A percentile compares a stretch with the other conserved stretches of the same genome.
These are phyloP conservation scores for Limanda limanda DNA, from an alignment of 2,113 vertebrate genomes.

Conservation along the genomic window DNA sequence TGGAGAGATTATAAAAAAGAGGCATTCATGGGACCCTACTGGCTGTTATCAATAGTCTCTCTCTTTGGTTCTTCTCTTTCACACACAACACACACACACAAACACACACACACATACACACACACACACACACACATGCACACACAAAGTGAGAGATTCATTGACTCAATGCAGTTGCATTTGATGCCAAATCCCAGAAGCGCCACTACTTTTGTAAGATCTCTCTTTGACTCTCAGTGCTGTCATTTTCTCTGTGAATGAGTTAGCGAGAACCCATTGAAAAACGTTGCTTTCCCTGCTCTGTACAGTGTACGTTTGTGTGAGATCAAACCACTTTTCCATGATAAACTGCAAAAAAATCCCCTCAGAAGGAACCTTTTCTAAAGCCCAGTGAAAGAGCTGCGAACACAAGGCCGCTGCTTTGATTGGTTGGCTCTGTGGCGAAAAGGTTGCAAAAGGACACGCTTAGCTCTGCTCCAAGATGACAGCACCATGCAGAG, in stretches of 20 bases:
- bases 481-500: conserved; percentile 80
- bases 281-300: conserved; percentile 54
- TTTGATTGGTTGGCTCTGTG: conserved; percentile 54
- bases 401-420: conserved; percentile 22
- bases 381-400: conserved; percentile 25
- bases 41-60: conserved; percentile 51
- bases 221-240: conserved; percentile 40
- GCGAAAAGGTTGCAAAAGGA: conserved; percentile 57
- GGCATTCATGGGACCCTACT: conserved; percentile 22
- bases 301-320: conserved; percentile 51
- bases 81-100: conserved; percentile 14
- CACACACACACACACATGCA: conserved; percentile 12
- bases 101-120: conserved; percentile 14
- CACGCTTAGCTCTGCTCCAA: conserved; percentile 57
- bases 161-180: conserved; percentile 37
- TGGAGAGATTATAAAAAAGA: conserved; percentile 42
- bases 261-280: conserved; percentile 32
- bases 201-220: conserved; percentile 34
- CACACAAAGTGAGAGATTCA: conserved; percentile 61
- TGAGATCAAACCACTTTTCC: conserved; percentile 47
- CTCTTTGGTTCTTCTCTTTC: conserved; percentile 64
- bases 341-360: conserved; percentile 42
- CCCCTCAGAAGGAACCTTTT: conserved; percentile 24
- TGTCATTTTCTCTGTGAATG: conserved; percentile 28
- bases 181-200: conserved; percentile 47